These are phyloP conservation scores for Pycnonotus jocosus DNA, from an alignment of 2,113 vertebrate species.

Conservation along the genomic window DNA sequence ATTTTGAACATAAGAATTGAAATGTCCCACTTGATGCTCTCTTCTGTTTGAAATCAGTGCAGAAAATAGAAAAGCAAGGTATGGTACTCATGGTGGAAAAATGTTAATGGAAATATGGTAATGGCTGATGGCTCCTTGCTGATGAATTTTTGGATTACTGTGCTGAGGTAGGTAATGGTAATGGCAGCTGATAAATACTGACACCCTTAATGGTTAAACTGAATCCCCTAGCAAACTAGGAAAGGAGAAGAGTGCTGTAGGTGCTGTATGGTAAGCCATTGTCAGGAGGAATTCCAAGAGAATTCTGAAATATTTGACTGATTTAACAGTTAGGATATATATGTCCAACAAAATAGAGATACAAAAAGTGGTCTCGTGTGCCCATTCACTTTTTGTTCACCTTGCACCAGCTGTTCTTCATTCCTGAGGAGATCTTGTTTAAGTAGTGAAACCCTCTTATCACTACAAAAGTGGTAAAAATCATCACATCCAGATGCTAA, in stretches of 20 bases:
- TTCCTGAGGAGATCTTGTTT: constrained; percentile 1
- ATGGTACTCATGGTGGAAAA: not conserved
- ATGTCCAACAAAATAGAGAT: not conserved
- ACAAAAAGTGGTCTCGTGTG: not conserved
- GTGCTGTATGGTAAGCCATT: not conserved
- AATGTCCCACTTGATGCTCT: not conserved
- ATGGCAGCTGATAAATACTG: not conserved
- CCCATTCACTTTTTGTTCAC: not conserved
- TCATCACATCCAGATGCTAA: constrained; percentile 32
- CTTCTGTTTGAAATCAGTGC: not conserved
- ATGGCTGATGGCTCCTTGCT: not conserved
- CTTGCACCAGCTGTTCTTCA: not conserved
- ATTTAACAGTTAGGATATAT: not conserved
- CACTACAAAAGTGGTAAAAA: not conserved
- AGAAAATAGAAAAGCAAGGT: not conserved
- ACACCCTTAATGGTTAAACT: not conserved
- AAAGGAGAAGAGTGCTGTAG: not conserved
- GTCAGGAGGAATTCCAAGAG: not conserved
- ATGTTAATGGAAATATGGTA: not conserved
- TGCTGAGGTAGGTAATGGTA: not conserved
- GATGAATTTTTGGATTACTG: not conserved
- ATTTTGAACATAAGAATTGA: not conserved
- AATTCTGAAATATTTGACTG: not conserved
- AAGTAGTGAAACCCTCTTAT: not conserved
- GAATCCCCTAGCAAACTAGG: not conserved